Evolutionary conservation across 2,888 invertebrate species (phyloP).

Genomic region (Phanerotoma sp.): DNA sequence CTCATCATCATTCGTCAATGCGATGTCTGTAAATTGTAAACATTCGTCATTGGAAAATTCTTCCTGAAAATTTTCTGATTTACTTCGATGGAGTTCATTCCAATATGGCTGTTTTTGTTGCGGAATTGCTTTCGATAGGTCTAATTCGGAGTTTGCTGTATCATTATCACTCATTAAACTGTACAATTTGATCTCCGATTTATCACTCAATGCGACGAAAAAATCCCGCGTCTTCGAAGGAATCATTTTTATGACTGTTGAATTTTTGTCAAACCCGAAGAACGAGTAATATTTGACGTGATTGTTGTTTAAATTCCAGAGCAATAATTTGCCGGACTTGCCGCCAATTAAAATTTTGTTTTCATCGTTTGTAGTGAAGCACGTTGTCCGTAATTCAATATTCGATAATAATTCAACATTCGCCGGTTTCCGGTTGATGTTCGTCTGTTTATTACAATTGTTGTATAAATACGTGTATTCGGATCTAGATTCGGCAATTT

Average conservation of each 20-base stretch:
- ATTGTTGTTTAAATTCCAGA: conserved; percentile 61
- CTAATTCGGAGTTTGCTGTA: not conserved
- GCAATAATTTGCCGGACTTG: conserved; percentile 58
- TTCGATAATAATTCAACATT: too few species aligned
- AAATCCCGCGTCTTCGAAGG: conserved; percentile 59
- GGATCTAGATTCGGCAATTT: conserved; percentile 58
- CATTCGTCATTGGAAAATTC: conserved; percentile 39
- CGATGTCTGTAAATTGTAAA: conserved; percentile 40
- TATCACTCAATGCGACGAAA: conserved; percentile 64
- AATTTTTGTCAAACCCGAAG: conserved; percentile 37
- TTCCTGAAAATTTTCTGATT: conserved; percentile 43
- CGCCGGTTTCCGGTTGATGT: conserved; percentile 60
- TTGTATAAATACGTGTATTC: conserved; percentile 66
- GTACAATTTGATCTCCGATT: conserved; percentile 63
- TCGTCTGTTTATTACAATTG: conserved; percentile 54
- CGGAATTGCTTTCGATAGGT: conserved; percentile 38
- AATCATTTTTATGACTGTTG: conserved; percentile 55
- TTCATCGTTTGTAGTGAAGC: conserved; percentile 56
- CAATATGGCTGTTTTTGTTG: conserved; percentile 47
- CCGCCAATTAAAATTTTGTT: conserved; percentile 59
- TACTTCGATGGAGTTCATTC: conserved; percentile 38
- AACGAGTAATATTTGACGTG: conserved; percentile 58
- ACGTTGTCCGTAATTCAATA: conserved; percentile 61
- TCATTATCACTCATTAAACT: conserved; percentile 30
- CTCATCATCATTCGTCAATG: conserved; percentile 29